Percentiles rank a stretch among this genome's conserved stretches.
These are phyloP conservation scores for Emys orbicularis DNA, from an alignment of 2,797 vertebrate species.

Conservation along the genomic window DNA sequence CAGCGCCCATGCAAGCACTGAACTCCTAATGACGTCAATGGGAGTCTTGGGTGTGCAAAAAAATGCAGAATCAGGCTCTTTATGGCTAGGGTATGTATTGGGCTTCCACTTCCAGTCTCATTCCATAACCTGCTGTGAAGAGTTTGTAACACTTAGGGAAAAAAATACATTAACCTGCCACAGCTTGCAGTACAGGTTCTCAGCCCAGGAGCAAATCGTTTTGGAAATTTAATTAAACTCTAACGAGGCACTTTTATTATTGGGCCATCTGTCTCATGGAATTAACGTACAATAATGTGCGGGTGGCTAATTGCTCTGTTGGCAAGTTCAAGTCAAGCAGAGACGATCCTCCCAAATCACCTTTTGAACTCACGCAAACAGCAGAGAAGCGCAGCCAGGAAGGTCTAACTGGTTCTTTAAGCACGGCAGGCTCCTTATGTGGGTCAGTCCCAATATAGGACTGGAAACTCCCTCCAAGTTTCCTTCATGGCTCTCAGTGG, in stretches of 20 bases:
- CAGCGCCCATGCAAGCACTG: neutral
- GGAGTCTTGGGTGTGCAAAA: neutral
- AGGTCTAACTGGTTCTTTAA: conserved; percentile 12
- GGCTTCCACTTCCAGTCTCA: neutral
- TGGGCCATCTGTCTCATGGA: conserved; percentile 48
- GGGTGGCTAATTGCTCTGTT: conserved; percentile 41
- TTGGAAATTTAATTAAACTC: conserved; percentile 74
- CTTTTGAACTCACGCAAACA: conserved; percentile 65
- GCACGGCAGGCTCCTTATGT: neutral
- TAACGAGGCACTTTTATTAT: conserved; percentile 69
- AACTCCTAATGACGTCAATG: neutral
- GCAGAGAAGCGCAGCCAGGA: conserved; percentile 14
- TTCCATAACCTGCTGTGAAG: neutral
- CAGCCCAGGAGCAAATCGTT: conserved; percentile 63
- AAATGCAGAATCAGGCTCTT: neutral
- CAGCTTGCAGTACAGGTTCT: conserved; percentile 59
- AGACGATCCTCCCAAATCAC: conserved; percentile 59
- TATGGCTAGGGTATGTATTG: neutral
- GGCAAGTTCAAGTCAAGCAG: conserved; percentile 58
- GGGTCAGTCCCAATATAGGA: fast-evolving
- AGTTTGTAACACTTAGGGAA: fast-evolving
- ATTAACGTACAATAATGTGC: conserved; percentile 59
- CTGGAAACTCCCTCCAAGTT: neutral
- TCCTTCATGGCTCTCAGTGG: neutral
- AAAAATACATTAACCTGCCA: conserved; percentile 16